A percentile compares a stretch with the other conserved stretches of the same genome.
These are phyloP conservation scores for Volucella zonaria DNA, from an alignment of 2,888 invertebrate genomes.

Conservation along the genomic window DNA sequence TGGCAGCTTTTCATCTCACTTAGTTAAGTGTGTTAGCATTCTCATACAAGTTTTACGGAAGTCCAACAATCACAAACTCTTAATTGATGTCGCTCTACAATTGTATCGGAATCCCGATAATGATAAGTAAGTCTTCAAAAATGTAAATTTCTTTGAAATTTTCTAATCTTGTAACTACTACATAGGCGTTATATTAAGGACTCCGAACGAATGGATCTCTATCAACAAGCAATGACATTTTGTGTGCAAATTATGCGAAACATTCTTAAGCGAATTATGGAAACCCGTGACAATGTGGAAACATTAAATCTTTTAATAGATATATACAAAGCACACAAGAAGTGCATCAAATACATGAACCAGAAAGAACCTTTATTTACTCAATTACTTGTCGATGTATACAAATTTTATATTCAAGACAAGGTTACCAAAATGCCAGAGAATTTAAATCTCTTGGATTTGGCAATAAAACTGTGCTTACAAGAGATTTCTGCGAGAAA, in stretches of 20 bases:
- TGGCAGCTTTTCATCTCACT: conserved; percentile 95
- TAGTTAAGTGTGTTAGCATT: conserved; percentile 92
- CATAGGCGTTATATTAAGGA: conserved; percentile 91
- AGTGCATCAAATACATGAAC: conserved; percentile 85
- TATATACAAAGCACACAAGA: conserved; percentile 87
- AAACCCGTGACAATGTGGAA: conserved; percentile 84
- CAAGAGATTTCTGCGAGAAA: conserved; percentile 85
- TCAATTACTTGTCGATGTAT: conserved; percentile 87
- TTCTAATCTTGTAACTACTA: conserved; percentile 47
- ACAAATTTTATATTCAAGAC: conserved; percentile 86
- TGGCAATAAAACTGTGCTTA: conserved; percentile 88
- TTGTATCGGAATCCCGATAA: conserved; percentile 91
- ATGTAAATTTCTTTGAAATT: background rate
- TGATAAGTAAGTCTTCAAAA: conserved; percentile 89
- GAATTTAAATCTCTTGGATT: conserved; percentile 86
- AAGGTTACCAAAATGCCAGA: conserved; percentile 85
- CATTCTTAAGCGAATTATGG: conserved; percentile 84
- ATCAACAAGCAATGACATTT: conserved; percentile 90
- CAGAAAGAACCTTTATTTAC: conserved; percentile 85
- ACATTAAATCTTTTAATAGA: conserved; percentile 84
- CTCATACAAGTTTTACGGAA: conserved; percentile 91
- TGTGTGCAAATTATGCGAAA: conserved; percentile 88
- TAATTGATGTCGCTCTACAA: conserved; percentile 91
- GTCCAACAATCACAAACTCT: conserved; percentile 90
- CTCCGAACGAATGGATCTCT: conserved; percentile 91